A percentile compares a stretch with the other conserved stretches of the same genome.
phyloP scores from a whole-genome alignment of 2,888 invertebrate species.

The Agonum fuliginosum region DNA sequence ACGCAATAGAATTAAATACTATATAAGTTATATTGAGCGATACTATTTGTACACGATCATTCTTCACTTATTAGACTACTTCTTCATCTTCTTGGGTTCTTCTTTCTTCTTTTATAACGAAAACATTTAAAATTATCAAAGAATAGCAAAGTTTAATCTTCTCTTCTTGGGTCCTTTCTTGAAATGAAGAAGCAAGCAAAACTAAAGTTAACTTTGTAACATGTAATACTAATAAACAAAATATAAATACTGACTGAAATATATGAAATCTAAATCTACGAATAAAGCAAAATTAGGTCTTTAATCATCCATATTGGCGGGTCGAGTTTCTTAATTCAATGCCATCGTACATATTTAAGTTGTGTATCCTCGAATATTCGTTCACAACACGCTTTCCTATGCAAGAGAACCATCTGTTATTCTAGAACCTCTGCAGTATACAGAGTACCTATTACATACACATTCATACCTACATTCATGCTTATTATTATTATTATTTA shows the following conservation, averaged over 20 bases:
- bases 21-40: conserved; percentile 37
- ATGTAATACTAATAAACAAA: conserved; percentile 39
- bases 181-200: conserved; percentile 26
- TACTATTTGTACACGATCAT: conserved; percentile 2
- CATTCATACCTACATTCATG: no score
- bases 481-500: no score
- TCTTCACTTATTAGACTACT: not conserved
- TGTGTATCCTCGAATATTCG: conserved; percentile 84
- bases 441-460: conserved; percentile 1
- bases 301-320: conserved; percentile 88
- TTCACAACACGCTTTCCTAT: conserved; percentile 83
- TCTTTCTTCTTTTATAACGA: conserved; percentile 37
- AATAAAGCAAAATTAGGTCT: conserved; percentile 68
- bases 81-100: conserved; percentile 16
- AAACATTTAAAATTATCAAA: not conserved
- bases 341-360: conserved; percentile 85
- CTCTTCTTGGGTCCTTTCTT: conserved; percentile 40
- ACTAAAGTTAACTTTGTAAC: conserved; percentile 34
- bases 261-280: conserved; percentile 56
- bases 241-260: conserved; percentile 57
- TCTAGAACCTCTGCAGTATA: not conserved
- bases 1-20: conserved; percentile 4
- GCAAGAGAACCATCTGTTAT: conserved; percentile 49
- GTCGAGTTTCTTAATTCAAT: conserved; percentile 84
- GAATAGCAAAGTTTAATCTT: conserved; percentile 21